Base-by-base conservation (phyloP, 2,888 invertebrate genomes). In the Eucera pruinosa region DNA sequence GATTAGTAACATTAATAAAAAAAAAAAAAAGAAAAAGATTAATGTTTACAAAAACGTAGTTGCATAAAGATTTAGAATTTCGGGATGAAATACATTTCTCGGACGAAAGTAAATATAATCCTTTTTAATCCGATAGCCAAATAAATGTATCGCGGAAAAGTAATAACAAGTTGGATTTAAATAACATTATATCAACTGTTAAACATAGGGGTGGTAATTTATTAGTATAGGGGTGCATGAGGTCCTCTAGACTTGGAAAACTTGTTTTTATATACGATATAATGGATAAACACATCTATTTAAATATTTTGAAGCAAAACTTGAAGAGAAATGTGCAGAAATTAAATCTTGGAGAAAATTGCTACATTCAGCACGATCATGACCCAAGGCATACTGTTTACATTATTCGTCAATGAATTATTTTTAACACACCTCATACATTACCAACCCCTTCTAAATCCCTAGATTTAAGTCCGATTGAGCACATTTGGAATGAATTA, bases 301-400 rank as follows among this genome's bases (percentile, higher is more conserved):
- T 36, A 36, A 36, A 36, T 36, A 9, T 36, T 36, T 36, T 36
- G 36, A 36, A 36, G 7, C 36, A 36, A 36, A 36, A 36, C 36
- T 4, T 36, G 7, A 36, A 36, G 11, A 36, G 6, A 30, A 30
- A 6, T 30, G 30, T 30, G 30, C 4, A 30, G 6, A 30, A 30
- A 30, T 30, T 30, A 41, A 41, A 41, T 41, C 33, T 6, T 6
- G 11, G 15, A 36, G 9, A 33, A 41, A 41, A 41, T 15, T 15
- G n/a, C 41, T 41, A 41, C 1, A n/a, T 41, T 5, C n/a, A 41
- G n/a, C 41, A 41, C 1, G 41, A 41, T 41, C 41, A 41, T n/a
- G 41, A n/a, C n/a, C 41, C 41, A n/a, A 41, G 20, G 20, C 45
- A 45, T 45, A 45, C 45, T 45, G 45, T 20, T 45, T 45, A 45